Base-by-base conservation (phyloP, 1,140 invertebrate species). In the Pogonomyrmex barbatus region DNA sequence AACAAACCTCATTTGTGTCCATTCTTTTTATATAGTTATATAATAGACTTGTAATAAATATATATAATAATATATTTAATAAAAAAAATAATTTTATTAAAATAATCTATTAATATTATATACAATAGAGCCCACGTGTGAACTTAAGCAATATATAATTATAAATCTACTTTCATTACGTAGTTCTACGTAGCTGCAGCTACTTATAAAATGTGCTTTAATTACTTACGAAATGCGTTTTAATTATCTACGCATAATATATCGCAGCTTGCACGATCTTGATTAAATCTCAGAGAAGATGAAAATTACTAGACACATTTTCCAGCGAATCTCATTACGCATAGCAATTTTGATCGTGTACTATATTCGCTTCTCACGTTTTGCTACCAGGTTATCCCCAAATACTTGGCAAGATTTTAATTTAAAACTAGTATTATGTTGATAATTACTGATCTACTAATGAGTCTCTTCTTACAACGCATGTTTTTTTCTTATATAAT, bases 391-490 rank as follows among this genome's bases (percentile, higher is more conserved):
- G 10, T 83, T 83, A 75, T 62, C 54, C 17, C 45, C 68, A 70
- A 75, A 62, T 50, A 30, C 36, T 36, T 42, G 33, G 17, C 36
- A 75, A 50, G 47, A 75, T 63, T 39, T 52, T 50, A 42, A 60
- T 62, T 73, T 62, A 17, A 62, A 60, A 42, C 56, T 75, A 17
- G 17, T 81, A 70, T 81, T 81, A 70, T 9, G 39, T 14, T 42
- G 68, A 75, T 83, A 83, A 83, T 83, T 83, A 83, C 54, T 45
- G 9, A 12, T 39, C 42, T 60, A 62, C 68, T 62, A 75, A 83
- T 62, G 54, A 73, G 42, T 56, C 56, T 75, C n/a, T 58, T 56
- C 36, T 68, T 36, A 24, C 17, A 39, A 36, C 5, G 47, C 56
- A 30, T 33, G 42, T 47, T 82, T 73, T 73, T 24, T 24, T 42